Evolutionary conservation across 1,140 invertebrate genomes (phyloP), one percentile per base, ranked within the genome.

Genomic region (Oreohelix idahoensis): DNA sequence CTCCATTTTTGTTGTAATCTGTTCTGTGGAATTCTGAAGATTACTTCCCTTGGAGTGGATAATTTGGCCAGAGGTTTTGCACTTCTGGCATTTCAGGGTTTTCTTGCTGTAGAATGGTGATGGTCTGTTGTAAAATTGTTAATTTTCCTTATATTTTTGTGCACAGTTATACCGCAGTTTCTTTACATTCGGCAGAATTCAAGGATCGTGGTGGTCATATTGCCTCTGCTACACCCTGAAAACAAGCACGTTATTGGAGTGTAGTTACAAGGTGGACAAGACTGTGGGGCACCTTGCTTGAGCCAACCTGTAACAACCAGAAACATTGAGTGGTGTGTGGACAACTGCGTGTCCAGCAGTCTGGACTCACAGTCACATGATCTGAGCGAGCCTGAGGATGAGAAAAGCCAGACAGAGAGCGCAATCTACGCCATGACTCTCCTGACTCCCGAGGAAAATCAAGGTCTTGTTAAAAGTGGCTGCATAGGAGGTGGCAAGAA

Each of bases 371-470:
- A 75, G 38, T n/a, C 39, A 45, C 13, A 26, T 36, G 39, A 77
- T 42, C 5, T 78, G 39, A 63, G 42, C 49, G 76, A 79, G 45
- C 74, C 83, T 69, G 84, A 85, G 29, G 81, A 84, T 36, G 87
- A 88, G 66, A 75, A 84, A 71, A 85, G 84, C 69, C 83, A 86
- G 38, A 84, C 82, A 15, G 81, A 84, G 80, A 84, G 84, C 79
- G 77, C 83, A 45, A 80, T 83, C 63, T 75, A 36, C 32, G 76
- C 86, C 35, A 87, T 84, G 87, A 89, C 80, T 36, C 58, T 84
- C 49, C 83, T 82, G 20, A 84, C 83, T 32, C 86, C 85, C 2
- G 83, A 86, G 81, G 86, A 87, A 53, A 88, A 88, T 73, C 84
- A 84, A 80, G 63, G 73, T 82, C 42, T 45, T 45, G 42, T 45